A percentile compares a stretch with the other conserved stretches of the same genome.
Conservation (phyloP, 2,797 vertebrate genomes). For the Galago senegalensis region DNA sequence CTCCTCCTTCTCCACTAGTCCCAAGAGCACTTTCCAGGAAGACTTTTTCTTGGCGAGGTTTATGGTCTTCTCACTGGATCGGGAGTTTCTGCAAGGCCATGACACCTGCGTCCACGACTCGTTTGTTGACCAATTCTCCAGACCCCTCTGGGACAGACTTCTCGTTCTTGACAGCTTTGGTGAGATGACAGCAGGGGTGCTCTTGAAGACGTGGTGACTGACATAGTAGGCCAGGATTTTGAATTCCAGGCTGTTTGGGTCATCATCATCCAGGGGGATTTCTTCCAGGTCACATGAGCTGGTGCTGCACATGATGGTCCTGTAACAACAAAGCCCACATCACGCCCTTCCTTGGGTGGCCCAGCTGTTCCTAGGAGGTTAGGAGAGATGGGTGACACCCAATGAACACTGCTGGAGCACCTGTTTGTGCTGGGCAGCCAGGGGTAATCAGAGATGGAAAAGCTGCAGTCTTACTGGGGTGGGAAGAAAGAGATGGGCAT, state of each 20-base stretch:
- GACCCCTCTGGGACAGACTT: conserved; percentile 57
- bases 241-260: conserved; percentile 88
- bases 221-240: conserved; percentile 90
- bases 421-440: background rate
- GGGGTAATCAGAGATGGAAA: background rate
- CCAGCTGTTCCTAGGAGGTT: background rate
- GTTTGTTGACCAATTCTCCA: background rate
- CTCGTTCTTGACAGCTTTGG: conserved; percentile 58
- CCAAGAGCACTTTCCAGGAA: conserved; percentile 67
- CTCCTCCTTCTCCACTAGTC: conserved; percentile 42
- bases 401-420: background rate
- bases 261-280: conserved; percentile 84
- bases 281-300: conserved; percentile 81
- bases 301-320: conserved; percentile 75
- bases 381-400: background rate
- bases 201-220: conserved; percentile 83
- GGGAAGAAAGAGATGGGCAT: background rate
- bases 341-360: accelerated
- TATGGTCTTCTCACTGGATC: conserved; percentile 51
- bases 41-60: conserved; percentile 72
- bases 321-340: conserved; percentile 75
- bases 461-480: background rate
- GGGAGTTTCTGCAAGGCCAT: background rate
- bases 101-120: conserved; percentile 45
- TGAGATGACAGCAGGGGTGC: background rate